Percentiles rank a stretch among this genome's conserved stretches.
Conservation (phyloP, 2,113 vertebrate species). For the Egretta garzetta region DNA sequence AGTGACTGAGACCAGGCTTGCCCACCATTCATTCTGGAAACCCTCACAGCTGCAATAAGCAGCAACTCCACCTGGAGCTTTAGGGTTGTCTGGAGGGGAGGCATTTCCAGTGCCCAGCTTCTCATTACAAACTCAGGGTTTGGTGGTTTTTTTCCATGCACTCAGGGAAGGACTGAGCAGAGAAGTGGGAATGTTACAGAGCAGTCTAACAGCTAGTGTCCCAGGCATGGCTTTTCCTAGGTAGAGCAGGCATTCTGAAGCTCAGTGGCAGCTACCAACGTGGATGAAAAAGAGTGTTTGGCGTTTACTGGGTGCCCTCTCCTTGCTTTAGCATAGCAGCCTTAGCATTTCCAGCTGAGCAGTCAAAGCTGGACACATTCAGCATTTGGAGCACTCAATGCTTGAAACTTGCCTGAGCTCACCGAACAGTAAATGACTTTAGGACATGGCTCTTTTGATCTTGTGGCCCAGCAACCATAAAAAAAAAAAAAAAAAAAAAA, state of each 20-base stretch:
- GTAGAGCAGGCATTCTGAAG: not conserved
- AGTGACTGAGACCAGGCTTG: not conserved
- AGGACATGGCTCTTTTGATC: not conserved
- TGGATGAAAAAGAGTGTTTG: not conserved
- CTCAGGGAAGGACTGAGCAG: not conserved
- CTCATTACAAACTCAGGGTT: not conserved
- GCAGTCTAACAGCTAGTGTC: not conserved
- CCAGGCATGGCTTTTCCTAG: not conserved
- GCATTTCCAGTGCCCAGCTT: rapidly evolving
- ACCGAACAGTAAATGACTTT: not conserved
- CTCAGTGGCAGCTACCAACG: not conserved
- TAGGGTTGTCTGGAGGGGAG: not conserved
- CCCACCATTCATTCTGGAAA: not conserved
- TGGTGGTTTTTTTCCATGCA: not conserved
- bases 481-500: not conserved
- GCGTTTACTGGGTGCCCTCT: not conserved
- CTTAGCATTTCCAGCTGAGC: not conserved
- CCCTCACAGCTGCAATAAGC: not conserved
- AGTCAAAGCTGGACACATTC: not conserved
- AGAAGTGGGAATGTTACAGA: not conserved
- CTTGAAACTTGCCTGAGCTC: not conserved
- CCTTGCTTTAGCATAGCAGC: not conserved
- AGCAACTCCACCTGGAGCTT: not conserved
- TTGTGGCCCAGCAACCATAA: not conserved
- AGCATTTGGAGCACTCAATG: not conserved